Evolutionary conservation across 2,888 invertebrate species (phyloP), one percentile per base, ranked within the genome.

Genomic region (Drosophila pseudotalamancana): DNA sequence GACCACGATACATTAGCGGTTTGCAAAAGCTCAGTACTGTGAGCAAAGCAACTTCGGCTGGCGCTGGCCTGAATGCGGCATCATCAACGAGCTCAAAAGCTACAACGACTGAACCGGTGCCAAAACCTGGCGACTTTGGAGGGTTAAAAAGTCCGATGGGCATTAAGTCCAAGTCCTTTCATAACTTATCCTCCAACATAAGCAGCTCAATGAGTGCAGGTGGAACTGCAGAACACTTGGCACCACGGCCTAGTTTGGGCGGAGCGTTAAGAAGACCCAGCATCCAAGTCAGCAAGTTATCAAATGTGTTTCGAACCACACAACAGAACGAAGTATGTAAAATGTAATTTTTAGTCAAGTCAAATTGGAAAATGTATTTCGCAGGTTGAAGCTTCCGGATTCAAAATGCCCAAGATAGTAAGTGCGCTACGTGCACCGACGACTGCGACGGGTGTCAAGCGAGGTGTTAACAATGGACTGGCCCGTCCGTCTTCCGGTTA

Each of bases 91-190:
- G 53, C 11, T 43, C 39, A 6, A 50, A 40, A 4, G 31, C 46
- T 21, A 59, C 59, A 23, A 12, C 43, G 25, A 48, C 37, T 9
- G 55, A 46, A n/a, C 42, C 56, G 25, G 40, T 48, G 14, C 57
- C 74, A 2, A 37, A 63, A 8, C 25, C 53, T 11, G 46, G 49
- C 11, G 61, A 54, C 21, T 48, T 42, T 27, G 63, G 49, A 8
- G 89, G 90, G 29, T 64, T 91, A 2, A 91, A 90, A 59, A 91
- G 91, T 70, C 91, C 91, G 4, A 90, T 91, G 91, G 91, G 91
- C 37, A 89, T 88, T 14, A 91, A 91, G 77, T 90, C 91, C 5
- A 91, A 91, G 62, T 91, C 91, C 18, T 90, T 91, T 84, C 90
- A 91, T 61, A 91, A 91, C 70, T 73, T 91, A 59, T 84, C 88